Percentiles rank a stretch among this genome's conserved stretches.
These are phyloP conservation scores for Numenius arquata DNA, from an alignment of 2,113 vertebrate genomes.

Conservation along the genomic window DNA sequence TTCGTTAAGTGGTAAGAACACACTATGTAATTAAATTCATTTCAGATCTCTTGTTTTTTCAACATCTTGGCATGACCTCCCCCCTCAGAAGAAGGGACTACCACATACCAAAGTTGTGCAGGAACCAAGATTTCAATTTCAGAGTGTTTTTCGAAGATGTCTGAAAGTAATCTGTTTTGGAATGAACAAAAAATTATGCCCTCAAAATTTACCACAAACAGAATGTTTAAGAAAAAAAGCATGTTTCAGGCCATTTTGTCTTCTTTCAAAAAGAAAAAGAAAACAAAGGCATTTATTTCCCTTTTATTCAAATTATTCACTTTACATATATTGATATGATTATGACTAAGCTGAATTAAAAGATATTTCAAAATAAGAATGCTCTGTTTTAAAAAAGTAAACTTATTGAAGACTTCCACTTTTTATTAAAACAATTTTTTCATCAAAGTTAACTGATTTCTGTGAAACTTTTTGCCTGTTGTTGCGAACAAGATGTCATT, in stretches of 20 bases:
- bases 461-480: background rate
- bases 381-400: background rate
- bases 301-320: background rate
- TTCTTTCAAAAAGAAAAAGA: background rate
- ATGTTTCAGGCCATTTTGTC: background rate
- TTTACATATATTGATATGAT: background rate
- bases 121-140: background rate
- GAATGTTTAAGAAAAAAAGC: background rate
- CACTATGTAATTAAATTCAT: background rate
- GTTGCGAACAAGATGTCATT: background rate
- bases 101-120: background rate
- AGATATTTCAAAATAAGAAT: background rate
- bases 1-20: background rate
- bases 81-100: background rate
- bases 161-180: background rate
- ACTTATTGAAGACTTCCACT: background rate
- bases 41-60: background rate
- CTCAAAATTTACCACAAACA: background rate
- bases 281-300: fast-evolving
- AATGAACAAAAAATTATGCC: background rate
- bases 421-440: background rate
- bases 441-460: background rate
- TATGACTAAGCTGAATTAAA: background rate
- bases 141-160: background rate
- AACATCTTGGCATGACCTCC: background rate